phyloP scores from a whole-genome alignment of 2,797 vertebrate species.

The Squalus acanthias region DNA sequence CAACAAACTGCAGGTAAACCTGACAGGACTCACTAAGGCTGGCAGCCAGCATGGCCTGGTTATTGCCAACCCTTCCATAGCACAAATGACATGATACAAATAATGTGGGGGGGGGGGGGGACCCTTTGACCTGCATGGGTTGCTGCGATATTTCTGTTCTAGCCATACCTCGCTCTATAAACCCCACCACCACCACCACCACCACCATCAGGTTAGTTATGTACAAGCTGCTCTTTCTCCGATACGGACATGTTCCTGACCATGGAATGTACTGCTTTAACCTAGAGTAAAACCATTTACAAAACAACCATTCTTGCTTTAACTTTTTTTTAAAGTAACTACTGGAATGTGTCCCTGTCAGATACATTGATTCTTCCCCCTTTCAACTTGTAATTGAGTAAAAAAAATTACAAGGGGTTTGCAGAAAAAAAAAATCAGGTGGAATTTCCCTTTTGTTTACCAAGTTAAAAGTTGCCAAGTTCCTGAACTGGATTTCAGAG shows the following conservation, averaged over 20 bases:
- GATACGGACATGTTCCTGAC: neutral
- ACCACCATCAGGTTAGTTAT: neutral
- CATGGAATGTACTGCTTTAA: neutral
- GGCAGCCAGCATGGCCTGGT: neutral
- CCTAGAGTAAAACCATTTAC: neutral
- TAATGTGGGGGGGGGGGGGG: neutral
- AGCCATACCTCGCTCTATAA: neutral
- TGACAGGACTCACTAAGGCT: neutral
- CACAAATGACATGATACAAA: neutral
- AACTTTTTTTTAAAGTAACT: neutral
- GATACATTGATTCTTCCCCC: neutral
- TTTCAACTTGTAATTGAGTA: neutral
- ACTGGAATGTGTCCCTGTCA: neutral
- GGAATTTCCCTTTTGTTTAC: neutral
- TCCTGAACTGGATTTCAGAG: neutral
- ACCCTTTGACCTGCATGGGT: neutral
- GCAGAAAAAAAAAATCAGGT: too few species aligned
- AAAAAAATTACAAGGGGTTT: neutral
- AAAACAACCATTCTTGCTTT: neutral
- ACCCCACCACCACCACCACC: neutral
- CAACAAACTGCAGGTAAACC: neutral
- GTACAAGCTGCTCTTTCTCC: neutral
- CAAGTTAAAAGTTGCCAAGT: neutral
- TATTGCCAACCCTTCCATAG: neutral
- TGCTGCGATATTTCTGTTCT: neutral